A percentile compares a stretch with the other conserved stretches of the same genome.
phyloP scores from a whole-genome alignment of 2,113 vertebrate species.

The Falco punctatus region DNA sequence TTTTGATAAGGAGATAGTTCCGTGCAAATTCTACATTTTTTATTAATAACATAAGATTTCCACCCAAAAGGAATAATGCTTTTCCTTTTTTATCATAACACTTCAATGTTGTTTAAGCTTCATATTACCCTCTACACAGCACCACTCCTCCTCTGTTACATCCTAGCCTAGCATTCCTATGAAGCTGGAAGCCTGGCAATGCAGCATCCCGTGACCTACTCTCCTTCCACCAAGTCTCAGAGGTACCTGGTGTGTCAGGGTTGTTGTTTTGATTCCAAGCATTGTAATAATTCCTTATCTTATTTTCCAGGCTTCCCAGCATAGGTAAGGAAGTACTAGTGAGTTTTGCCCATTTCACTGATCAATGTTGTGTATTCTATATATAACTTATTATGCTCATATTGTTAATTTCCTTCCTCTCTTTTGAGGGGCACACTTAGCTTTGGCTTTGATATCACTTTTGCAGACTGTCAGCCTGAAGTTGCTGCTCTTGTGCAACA shows the following conservation, averaged over 20 bases:
- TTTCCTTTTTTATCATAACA: background rate
- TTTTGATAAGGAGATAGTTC: background rate
- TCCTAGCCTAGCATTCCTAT: background rate
- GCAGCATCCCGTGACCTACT: background rate
- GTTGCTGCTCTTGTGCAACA: background rate
- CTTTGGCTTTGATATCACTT: background rate
- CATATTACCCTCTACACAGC: background rate
- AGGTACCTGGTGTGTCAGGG: background rate
- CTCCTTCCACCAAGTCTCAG: background rate
- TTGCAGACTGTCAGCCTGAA: background rate
- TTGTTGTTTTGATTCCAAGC: background rate
- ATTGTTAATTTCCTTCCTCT: background rate
- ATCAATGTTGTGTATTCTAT: background rate
- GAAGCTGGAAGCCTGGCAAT: background rate
- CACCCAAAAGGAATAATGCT: background rate
- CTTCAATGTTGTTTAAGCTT: background rate
- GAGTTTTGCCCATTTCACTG: background rate
- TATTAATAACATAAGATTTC: background rate
- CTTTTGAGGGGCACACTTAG: background rate
- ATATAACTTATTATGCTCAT: background rate
- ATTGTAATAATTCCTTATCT: background rate
- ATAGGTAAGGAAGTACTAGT: background rate
- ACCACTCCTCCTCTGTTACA: accelerated
- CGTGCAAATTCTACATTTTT: background rate
- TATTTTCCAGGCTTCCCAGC: background rate